Evolutionary conservation across 2,888 invertebrate species (phyloP), one percentile per base, ranked within the genome.

Genomic region (Drosophila acutilabella): DNA sequence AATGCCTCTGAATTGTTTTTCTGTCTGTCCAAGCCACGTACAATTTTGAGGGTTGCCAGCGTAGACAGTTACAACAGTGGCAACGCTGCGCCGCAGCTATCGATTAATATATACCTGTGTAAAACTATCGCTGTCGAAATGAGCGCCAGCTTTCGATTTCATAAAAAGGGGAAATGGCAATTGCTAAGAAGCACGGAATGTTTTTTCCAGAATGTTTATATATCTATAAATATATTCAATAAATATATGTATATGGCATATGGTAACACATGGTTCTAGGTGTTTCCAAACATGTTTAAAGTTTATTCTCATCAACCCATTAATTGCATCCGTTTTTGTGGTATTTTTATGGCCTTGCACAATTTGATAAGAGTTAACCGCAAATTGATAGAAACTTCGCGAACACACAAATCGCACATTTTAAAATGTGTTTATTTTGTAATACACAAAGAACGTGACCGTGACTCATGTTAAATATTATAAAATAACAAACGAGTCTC

Each of bases 11-110:
- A 66, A 57, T 69, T 71, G 60, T 71, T 65, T 71, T 54, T 50
- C 44, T 44, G 64, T 68, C 71, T 61, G 65, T 76, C 64, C 74
- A 57, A 74, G 74, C 74, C 74, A 75, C 74, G 74, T 74, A 74
- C 65, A 66, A 66, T 64, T 40, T 20, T 8, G 40, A 11, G 65
- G 14, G 74, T 56, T 74, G 74, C 74, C 74, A 70, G 48, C 14
- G 36, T 45, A 18, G 26, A 14, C 8, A 6, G 6, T 11, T 11
- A 7, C n/a, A 16, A 16, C 11, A 42, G 52, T 75, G 75, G 67
- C 71, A 75, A 14, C 53, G 10, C 40, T 20, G 30, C n/a, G 18
- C 13, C 1, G 8, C 13, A 48, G 4, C 20, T 56, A 62, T 71
- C 76, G 68, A 72, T 68, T 42, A 10, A 14, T 45, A 4, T 48